Conservation (phyloP, 1,140 invertebrate species). For the Vanessa atalanta region DNA sequence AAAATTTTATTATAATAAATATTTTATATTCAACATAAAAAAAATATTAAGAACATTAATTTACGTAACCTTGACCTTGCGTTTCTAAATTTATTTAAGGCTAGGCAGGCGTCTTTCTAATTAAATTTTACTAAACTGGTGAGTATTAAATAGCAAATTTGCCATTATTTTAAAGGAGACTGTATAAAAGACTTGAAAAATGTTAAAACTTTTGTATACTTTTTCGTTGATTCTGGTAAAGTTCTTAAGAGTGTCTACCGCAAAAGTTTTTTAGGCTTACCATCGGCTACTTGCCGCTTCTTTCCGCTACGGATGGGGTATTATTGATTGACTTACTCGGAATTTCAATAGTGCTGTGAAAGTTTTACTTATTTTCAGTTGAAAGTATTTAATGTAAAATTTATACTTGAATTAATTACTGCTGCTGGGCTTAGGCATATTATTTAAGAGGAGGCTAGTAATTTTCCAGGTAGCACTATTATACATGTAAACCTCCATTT, state of each 20-base stretch:
- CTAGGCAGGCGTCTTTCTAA: no score
- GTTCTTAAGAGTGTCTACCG: constrained; percentile 25
- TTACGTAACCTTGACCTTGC: no score
- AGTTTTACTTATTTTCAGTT: neutral
- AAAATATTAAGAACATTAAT: no score
- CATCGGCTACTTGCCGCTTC: constrained; percentile 18
- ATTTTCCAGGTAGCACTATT: no score
- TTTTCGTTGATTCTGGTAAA: neutral
- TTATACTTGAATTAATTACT: no score
- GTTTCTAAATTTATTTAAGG: no score
- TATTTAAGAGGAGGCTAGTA: no score
- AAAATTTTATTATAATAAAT: no score
- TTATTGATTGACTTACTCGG: constrained; percentile 19
- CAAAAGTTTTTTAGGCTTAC: constrained; percentile 25
- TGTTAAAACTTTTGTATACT: neutral
- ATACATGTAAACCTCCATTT: no score
- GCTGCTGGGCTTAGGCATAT: no score
- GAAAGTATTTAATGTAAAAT: neutral
- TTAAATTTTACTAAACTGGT: neutral
- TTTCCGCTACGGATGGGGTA: constrained; percentile 19
- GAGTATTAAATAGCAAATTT: neutral
- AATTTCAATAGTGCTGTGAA: constrained; percentile 15
- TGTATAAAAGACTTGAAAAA: neutral
- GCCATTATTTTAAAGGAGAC: neutral
- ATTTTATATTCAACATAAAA: no score